phyloP scores from a whole-genome alignment of 2,113 vertebrate genomes.

The Suncus etruscus region DNA sequence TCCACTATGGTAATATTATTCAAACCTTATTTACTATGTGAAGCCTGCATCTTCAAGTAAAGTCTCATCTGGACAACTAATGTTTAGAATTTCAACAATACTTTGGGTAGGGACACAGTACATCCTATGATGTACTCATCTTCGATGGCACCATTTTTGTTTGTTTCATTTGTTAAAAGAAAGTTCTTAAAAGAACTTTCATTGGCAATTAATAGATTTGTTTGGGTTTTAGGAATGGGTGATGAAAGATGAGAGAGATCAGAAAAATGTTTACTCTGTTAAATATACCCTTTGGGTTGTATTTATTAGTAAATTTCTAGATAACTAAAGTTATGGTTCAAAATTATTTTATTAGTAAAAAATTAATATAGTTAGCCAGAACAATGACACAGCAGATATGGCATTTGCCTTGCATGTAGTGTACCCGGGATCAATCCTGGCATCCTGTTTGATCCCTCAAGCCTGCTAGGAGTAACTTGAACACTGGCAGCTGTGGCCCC shows the following conservation, averaged over 20 bases:
- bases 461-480: too few species aligned
- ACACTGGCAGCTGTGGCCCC: too few species aligned
- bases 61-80: background rate
- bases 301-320: background rate
- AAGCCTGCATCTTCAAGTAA: background rate
- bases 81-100: background rate
- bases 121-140: background rate
- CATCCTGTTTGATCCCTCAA: too few species aligned
- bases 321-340: slow-evolving; percentile 9
- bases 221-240: background rate
- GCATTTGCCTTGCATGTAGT: too few species aligned
- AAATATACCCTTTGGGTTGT: too few species aligned
- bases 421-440: too few species aligned
- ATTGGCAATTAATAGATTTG: background rate
- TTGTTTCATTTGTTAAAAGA: background rate
- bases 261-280: too few species aligned
- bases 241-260: slow-evolving; percentile 8
- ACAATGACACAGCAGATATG: too few species aligned
- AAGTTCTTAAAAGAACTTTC: background rate
- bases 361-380: background rate
- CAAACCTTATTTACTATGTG: too few species aligned
- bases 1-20: too few species aligned
- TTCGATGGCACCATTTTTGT: background rate
- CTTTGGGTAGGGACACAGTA: background rate
- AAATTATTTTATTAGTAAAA: background rate